phyloP scores from a whole-genome alignment of 2,113 vertebrate genomes.

The Engraulis encrasicolus region DNA sequence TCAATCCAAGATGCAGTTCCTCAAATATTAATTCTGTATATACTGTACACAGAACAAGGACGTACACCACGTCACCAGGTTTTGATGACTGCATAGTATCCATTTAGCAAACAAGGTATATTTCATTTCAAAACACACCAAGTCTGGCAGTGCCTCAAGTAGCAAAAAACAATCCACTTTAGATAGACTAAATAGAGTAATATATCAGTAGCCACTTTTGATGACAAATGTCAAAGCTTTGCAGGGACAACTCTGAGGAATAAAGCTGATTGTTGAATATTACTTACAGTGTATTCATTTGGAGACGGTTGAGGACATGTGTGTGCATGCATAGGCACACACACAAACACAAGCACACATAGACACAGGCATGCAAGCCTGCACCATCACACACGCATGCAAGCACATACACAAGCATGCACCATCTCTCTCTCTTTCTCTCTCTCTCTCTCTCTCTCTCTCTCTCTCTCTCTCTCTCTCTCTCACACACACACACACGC shows the following conservation, averaged over 20 bases:
- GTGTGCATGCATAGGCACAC: background rate
- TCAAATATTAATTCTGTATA: background rate
- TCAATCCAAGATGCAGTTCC: background rate
- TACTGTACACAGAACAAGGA: no score
- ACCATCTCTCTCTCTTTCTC: conserved; percentile 18
- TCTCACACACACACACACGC: conserved; percentile 20
- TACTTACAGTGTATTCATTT: background rate
- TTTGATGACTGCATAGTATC: background rate
- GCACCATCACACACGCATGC: background rate
- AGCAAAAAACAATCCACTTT: background rate
- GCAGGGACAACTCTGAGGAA: background rate
- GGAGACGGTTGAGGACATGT: background rate
- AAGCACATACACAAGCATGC: no score
- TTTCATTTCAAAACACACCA: background rate
- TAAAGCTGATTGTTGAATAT: background rate
- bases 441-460: background rate
- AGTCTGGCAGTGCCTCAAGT: background rate
- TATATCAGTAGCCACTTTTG: background rate
- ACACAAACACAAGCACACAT: background rate
- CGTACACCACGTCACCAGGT: background rate
- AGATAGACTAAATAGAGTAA: background rate
- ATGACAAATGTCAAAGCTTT: background rate
- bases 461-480: conserved; percentile 33
- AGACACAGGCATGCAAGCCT: background rate
- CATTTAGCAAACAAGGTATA: background rate